A percentile compares a stretch with the other conserved stretches of the same genome.
Conservation (phyloP, 2,113 vertebrate genomes). For the Campylomormyrus numenius region DNA sequence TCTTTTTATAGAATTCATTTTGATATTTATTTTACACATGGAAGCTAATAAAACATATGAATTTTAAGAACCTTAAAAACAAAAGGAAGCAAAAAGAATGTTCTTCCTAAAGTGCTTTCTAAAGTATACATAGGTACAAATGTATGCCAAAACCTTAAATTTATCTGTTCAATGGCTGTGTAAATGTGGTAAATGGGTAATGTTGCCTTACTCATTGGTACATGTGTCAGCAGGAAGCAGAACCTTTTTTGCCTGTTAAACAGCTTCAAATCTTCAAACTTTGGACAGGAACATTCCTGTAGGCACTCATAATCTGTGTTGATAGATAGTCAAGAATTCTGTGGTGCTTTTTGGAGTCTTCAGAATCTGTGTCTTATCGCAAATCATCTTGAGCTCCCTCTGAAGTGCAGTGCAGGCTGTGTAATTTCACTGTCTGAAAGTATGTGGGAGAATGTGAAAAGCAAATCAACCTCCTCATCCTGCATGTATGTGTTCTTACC, state of each 20-base stretch:
- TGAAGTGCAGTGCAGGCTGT: conserved; percentile 5
- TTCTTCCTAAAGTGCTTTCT: neutral
- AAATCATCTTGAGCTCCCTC: conserved; percentile 21
- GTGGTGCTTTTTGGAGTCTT: neutral
- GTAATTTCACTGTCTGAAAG: conserved; percentile 2
- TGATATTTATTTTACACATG: neutral
- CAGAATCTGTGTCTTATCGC: conserved; percentile 19
- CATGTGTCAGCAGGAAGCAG: neutral
- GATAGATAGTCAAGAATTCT: conserved; percentile 15
- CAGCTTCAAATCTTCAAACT: conserved; percentile 14
- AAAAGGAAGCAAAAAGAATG: neutral
- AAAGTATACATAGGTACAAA: neutral
- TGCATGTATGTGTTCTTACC: neutral
- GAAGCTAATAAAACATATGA: neutral
- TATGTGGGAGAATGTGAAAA: neutral
- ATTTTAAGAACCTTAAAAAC: neutral
- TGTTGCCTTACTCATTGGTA: neutral
- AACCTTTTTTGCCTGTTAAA: conserved; percentile 10
- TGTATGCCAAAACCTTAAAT: neutral
- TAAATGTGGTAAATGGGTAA: neutral
- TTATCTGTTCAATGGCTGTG: neutral
- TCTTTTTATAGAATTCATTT: neutral
- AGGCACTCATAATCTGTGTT: conserved; percentile 29
- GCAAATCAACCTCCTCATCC: neutral
- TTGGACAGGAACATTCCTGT: conserved; percentile 26